Evolutionary conservation across 2,797 vertebrate genomes (phyloP).

Genomic region (Hafferia zeledoni): DNA sequence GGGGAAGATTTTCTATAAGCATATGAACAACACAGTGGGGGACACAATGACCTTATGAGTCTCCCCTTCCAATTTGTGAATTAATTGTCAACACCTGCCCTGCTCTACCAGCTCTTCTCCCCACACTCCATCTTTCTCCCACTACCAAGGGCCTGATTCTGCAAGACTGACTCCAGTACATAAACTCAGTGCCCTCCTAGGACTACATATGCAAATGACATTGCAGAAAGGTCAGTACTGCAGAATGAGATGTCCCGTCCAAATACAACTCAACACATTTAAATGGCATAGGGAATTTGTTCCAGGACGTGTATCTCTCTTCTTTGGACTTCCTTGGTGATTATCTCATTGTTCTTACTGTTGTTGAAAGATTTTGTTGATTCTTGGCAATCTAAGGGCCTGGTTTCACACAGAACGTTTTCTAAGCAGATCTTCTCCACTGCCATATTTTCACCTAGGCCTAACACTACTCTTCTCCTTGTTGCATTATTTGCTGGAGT

Average conservation of each 20-base stretch:
- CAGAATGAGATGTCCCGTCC: background rate
- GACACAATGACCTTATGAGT: conserved; percentile 45
- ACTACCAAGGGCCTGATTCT: background rate
- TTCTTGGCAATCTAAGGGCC: background rate
- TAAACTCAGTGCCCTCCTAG: background rate
- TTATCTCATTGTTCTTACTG: background rate
- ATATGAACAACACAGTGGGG: conserved; percentile 67
- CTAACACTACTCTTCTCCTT: background rate
- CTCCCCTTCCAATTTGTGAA: conserved; percentile 56
- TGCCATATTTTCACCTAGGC: background rate
- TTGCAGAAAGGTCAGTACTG: background rate
- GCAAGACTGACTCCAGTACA: background rate
- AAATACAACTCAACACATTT: background rate
- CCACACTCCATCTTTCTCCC: background rate
- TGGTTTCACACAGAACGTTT: background rate
- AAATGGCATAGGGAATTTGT: background rate
- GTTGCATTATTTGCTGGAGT: background rate
- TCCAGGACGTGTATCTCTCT: background rate
- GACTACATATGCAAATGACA: background rate
- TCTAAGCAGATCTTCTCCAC: background rate
- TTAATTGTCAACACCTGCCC: conserved; percentile 60
- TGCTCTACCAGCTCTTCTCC: background rate
- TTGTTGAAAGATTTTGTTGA: background rate
- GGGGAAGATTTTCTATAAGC: conserved; percentile 46
- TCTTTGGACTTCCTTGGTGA: background rate